Conservation (phyloP, 1,140 invertebrate genomes). For the Drosophila ironensis region DNA sequence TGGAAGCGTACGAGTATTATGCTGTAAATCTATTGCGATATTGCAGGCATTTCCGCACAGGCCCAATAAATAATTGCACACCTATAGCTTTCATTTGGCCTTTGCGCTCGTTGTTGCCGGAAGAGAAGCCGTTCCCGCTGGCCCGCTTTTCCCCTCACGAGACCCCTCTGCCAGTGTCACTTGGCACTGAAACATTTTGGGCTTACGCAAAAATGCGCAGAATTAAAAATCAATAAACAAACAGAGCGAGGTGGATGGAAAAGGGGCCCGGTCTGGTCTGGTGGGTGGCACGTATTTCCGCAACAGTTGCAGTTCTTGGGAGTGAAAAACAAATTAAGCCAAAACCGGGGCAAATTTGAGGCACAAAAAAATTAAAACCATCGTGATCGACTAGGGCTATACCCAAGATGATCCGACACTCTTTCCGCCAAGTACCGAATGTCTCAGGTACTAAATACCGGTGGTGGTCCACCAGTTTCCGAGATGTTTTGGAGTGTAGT, state of each 20-base stretch:
- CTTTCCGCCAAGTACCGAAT: too few species aligned
- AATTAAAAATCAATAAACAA: slow-evolving; percentile 71
- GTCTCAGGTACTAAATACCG: too few species aligned
- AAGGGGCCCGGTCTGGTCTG: neutral
- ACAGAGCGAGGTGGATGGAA: slow-evolving; percentile 3
- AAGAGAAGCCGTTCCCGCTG: slow-evolving; percentile 10
- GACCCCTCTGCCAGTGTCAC: slow-evolving; percentile 20
- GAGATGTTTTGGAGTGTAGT: too few species aligned
- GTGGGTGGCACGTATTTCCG: slow-evolving; percentile 63
- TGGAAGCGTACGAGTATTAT: too few species aligned
- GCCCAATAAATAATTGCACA: slow-evolving; percentile 24
- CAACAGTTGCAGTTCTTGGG: slow-evolving; percentile 60
- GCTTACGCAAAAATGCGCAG: slow-evolving; percentile 37
- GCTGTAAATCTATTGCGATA: too few species aligned
- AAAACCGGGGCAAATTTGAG: too few species aligned
- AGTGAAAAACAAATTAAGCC: slow-evolving; percentile 68
- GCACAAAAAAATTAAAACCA: too few species aligned
- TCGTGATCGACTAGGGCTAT: too few species aligned
- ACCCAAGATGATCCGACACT: too few species aligned
- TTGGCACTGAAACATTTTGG: slow-evolving; percentile 30
- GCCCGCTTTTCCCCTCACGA: slow-evolving; percentile 10
- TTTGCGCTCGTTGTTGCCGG: slow-evolving; percentile 24
- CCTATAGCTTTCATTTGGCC: neutral
- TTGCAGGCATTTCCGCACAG: too few species aligned
- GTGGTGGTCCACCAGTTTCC: too few species aligned